Evolutionary conservation across 2,888 invertebrate genomes (phyloP).

Genomic region (Acanthosepion esculentum): DNA sequence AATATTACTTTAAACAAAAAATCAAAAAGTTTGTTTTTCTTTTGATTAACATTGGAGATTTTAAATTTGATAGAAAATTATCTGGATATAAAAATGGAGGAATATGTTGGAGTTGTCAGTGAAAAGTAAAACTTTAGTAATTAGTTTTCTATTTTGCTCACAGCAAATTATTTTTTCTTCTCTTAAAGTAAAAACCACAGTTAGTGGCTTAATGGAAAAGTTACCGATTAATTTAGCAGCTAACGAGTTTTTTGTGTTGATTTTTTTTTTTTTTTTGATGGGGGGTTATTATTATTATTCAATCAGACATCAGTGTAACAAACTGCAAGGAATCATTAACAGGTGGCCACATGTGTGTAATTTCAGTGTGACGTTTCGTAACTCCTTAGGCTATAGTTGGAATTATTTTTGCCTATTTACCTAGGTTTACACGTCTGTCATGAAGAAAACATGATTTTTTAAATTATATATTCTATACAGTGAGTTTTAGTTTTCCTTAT

Average conservation of each 20-base stretch:
- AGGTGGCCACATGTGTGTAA: not conserved
- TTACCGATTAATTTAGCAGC: not conserved
- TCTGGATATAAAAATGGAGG: not conserved
- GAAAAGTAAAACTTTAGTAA: not conserved
- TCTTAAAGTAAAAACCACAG: not conserved
- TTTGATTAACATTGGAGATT: not conserved
- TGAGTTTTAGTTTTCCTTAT: too few species aligned
- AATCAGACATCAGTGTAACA: not conserved
- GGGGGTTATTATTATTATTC: not conserved
- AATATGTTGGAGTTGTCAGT: not conserved
- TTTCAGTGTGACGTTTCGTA: too few species aligned
- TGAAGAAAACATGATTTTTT: too few species aligned
- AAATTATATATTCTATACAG: too few species aligned
- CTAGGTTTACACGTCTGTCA: too few species aligned
- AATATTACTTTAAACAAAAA: too few species aligned
- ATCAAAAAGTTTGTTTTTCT: too few species aligned
- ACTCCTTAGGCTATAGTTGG: too few species aligned
- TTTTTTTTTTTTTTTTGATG: too few species aligned
- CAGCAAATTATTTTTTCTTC: not conserved
- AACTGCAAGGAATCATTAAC: not conserved
- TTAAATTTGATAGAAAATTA: not conserved
- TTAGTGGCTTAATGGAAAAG: not conserved
- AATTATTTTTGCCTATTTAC: too few species aligned
- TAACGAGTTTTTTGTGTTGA: too few species aligned
- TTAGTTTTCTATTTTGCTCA: not conserved